phyloP scores from a whole-genome alignment of 1,140 invertebrate species.

The Drosophila virilis region DNA sequence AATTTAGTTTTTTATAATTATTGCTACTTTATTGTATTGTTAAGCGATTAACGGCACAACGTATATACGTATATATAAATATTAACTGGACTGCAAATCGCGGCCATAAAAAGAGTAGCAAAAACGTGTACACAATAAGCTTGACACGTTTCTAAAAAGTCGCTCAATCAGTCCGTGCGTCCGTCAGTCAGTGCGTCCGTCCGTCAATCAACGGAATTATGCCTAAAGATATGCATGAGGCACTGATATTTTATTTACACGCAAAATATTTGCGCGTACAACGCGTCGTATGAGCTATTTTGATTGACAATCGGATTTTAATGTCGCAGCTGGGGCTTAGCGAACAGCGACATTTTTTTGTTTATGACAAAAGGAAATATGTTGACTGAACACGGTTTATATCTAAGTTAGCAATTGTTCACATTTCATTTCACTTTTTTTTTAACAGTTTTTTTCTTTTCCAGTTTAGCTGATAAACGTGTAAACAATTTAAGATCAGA shows the following conservation, averaged over 20 bases:
- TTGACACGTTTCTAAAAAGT: slow-evolving; percentile 41
- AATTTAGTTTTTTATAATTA: slow-evolving; percentile 83
- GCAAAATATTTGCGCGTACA: slow-evolving; percentile 32
- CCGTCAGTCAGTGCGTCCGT: neutral
- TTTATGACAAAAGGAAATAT: slow-evolving; percentile 50
- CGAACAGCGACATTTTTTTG: slow-evolving; percentile 12
- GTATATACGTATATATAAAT: slow-evolving; percentile 31
- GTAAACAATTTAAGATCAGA: slow-evolving; percentile 3
- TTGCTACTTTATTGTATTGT: slow-evolving; percentile 84
- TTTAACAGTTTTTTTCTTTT: slow-evolving; percentile 23
- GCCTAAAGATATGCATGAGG: slow-evolving; percentile 27
- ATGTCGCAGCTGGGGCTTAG: slow-evolving; percentile 54
- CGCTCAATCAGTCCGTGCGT: slow-evolving; percentile 24
- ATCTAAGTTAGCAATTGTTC: slow-evolving; percentile 29
- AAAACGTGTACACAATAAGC: slow-evolving; percentile 48
- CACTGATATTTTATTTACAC: neutral
- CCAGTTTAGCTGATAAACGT: slow-evolving; percentile 47
- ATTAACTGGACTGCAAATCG: slow-evolving; percentile 65
- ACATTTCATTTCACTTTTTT: neutral
- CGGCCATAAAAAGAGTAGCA: slow-evolving; percentile 69
- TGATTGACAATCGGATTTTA: slow-evolving; percentile 78
- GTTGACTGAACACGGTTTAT: slow-evolving; percentile 8
- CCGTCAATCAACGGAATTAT: slow-evolving; percentile 41
- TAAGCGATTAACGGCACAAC: slow-evolving; percentile 75
- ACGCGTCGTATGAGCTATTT: slow-evolving; percentile 33